These are phyloP conservation scores for Vollenhovia emeryi DNA, from an alignment of 1,140 invertebrate species.

Conservation along the genomic window DNA sequence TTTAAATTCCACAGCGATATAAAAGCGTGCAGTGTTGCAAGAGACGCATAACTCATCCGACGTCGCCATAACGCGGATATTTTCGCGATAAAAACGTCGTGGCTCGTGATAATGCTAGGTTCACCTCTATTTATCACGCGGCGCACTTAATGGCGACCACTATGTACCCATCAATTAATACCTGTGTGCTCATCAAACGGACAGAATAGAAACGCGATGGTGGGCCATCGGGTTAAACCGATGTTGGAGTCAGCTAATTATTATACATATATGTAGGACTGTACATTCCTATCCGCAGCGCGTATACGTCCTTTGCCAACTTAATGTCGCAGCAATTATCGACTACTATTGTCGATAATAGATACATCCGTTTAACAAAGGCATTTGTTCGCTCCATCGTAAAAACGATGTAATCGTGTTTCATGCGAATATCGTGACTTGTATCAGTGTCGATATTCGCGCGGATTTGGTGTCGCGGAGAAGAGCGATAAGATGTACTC, in stretches of 20 bases:
- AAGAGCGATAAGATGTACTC: not conserved
- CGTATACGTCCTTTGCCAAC: not conserved
- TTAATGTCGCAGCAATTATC: slow-evolving; percentile 14
- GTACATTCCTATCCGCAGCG: not conserved
- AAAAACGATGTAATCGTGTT: not conserved
- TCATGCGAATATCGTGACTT: not conserved
- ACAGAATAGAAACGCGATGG: slow-evolving; percentile 28
- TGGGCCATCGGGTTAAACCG: not conserved
- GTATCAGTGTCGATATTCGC: not conserved
- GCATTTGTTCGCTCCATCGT: not conserved
- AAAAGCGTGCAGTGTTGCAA: slow-evolving; percentile 14
- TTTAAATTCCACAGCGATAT: slow-evolving; percentile 52
- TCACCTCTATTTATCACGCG: slow-evolving; percentile 59
- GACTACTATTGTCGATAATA: not conserved
- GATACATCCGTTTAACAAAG: not conserved
- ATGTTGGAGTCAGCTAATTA: slow-evolving; percentile 19
- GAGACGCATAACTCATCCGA: slow-evolving; percentile 9
- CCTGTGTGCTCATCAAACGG: slow-evolving; percentile 60
- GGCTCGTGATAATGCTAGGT: slow-evolving; percentile 42
- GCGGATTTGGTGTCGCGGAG: not conserved
- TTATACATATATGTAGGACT: not conserved
- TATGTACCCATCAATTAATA: slow-evolving; percentile 67
- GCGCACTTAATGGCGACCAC: slow-evolving; percentile 53
- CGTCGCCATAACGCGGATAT: slow-evolving; percentile 22
- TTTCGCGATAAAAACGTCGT: slow-evolving; percentile 56